Base-by-base conservation (phyloP, 2,888 invertebrate species). In the Ormyrus labotus region DNA sequence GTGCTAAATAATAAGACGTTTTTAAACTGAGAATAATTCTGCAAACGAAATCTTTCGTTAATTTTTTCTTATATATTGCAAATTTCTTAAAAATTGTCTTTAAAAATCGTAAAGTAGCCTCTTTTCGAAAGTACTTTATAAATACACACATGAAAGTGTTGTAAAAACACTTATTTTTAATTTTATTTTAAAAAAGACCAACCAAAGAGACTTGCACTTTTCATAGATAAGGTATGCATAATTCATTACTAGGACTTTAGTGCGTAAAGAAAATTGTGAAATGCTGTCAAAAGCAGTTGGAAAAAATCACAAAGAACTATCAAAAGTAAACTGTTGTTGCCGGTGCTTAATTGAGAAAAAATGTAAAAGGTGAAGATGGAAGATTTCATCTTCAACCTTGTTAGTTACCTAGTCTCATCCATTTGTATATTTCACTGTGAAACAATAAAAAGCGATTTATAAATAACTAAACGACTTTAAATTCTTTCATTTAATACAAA, bases 391-490 rank as follows among this genome's bases (percentile, higher is more conserved):
- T 69, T 64, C 8, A 57, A 79, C 51, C 75, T 79, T 72, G 50
- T 80, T 82, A 82, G 78, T 81, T 75, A 81, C 34, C 53, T 81
- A 81, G 67, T 75, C 77, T 82, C 72, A 84, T 83, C 85, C 83
- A 86, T 87, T 88, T 89, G 87, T 89, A 88, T 88, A 89, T 89
- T 89, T 88, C 87, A 88, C 85, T 86, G 87, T 86, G 85, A 85
- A 86, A 86, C 85, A 88, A 88, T 87, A 88, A 89, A 86, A 79
- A 86, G 81, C 81, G 83, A 86, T 89, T 89, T 89, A 85, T 89
- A 88, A 88, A 83, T 84, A 87, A n/a, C 34, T 60, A 55, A 19
- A 48, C 64, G 1, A 68, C 47, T 13, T 8, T 51, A 4, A 68
- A 11, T 11, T 5, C 34, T 53, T 53, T 55, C 11, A 48, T 51